Base-by-base conservation (phyloP, 64 coral and sea anemone species). In the Dendronephthya gigantea region DNA sequence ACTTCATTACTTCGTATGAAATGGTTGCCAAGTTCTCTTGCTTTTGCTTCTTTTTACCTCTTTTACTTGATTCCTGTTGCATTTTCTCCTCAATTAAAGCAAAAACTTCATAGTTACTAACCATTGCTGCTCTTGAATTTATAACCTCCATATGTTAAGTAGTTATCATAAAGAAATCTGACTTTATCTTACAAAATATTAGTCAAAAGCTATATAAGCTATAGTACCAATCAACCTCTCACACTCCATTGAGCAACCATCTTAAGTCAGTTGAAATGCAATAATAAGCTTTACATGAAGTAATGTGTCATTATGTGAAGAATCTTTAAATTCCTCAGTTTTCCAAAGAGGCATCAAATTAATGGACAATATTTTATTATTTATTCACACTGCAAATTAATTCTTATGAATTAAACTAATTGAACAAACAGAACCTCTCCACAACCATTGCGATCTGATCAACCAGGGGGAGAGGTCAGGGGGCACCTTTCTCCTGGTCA, bases 1-100 rank as follows among this genome's bases (percentile, higher is more conserved):
- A 79, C 30, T 79, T 79, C 22, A 79, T 37, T 79, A 79, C 72
- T 79, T 79, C 72, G 72, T 79, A 79, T 6, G 72, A 79, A 28
- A 79, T 79, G 22, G 72, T 79, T 9, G 72, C 72, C 28, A 79
- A 39, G 36, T 79, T 79, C 28, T 79, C 72, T 35, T 79, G 72
- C 31, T 74, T 27, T 25, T 52, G 50, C 36, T 79, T 79, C 29
- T 39, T 79, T 12, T 34, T 10, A 0, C 32, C 9, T 34, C 14
- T 79, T 79, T 79, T 79, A 16, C 7, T 22, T 29, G 72, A 3
- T 36, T 79, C 72, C 30, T 34, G 13, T 35, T 79, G 72, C 37
- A 79, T 34, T 79, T 79, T 79, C 22, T 79, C 72, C 30, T 79
- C 30, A 79, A 79, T 29, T 39, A 79, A 79, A 79, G 72, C 36